phyloP scores from a whole-genome alignment of 2,113 vertebrate genomes.

The Mobula birostris region DNA sequence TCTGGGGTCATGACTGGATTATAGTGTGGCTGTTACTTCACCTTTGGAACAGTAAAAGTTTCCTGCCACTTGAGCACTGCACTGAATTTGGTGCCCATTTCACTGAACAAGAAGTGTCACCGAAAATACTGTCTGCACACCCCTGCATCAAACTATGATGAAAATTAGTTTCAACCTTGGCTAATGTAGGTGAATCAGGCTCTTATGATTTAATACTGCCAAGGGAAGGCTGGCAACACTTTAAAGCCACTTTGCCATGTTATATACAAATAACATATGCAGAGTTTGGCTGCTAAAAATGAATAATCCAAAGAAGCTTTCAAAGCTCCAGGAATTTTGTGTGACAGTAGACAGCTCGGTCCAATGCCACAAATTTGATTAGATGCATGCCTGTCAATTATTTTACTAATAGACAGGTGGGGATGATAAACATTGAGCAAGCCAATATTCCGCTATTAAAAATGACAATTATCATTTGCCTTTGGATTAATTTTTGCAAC shows the following conservation, averaged over 20 bases:
- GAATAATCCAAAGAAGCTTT: background rate
- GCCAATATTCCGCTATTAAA: background rate
- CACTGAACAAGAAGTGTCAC: background rate
- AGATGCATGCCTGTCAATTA: conserved; percentile 11
- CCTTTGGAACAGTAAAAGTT: background rate
- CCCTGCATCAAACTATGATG: background rate
- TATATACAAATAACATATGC: background rate
- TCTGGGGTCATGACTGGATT: background rate
- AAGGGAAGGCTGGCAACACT: background rate
- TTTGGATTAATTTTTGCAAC: background rate
- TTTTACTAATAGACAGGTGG: background rate
- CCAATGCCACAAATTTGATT: background rate
- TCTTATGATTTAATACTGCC: background rate
- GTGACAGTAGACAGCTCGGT: background rate
- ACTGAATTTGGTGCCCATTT: background rate
- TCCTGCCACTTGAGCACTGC: background rate
- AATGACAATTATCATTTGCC: background rate
- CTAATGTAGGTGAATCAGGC: background rate
- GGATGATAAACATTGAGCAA: background rate
- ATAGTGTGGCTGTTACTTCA: background rate
- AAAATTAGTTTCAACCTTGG: background rate
- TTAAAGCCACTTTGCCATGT: background rate
- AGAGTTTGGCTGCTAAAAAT: background rate
- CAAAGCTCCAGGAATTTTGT: background rate
- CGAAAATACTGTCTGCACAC: background rate